Base-by-base conservation (phyloP, 1,140 invertebrate species). In the Meteorus sp. region DNA sequence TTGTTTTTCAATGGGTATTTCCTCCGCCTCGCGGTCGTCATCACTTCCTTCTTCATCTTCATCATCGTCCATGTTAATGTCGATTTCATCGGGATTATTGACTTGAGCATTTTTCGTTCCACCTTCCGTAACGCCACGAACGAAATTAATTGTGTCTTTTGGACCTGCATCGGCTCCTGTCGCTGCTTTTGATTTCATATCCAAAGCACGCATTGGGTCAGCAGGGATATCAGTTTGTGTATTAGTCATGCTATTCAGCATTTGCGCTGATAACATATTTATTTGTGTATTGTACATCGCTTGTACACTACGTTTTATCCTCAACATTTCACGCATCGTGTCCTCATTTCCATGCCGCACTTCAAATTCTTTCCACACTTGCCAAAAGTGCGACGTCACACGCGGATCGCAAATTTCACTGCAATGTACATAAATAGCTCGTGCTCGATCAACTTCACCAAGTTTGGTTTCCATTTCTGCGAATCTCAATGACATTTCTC, bases 291-390 rank as follows among this genome's bases (percentile, higher is more conserved):
- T 99, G 73, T 95, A 99, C 67, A 91, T 95, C 4, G 96, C 96
- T 81, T 98, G 94, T 0, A 99, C 92, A 73, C 94, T 97, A 64
- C 97, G 86, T 77, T 98, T 98, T 50, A 99, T 98, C 72, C 97
- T 84, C 61, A 99, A 81, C 96, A 99, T 99, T 84, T 99, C 98
- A 47, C 96, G 83, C 86, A 99, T 95, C 0, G 97, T 99, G 69
- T 99, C 98, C 79, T 99, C 97, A 82, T 99, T 99, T n/a, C 98
- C 98, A 82, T 99, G 97, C 44, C 92, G 88, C 31, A 98, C 93
- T 85, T 99, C 98, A 84, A 99, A 99, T 68, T 99, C 95, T 81
- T 98, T 98, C 98, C 98, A 99, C 5, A 92, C 92, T 74, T 95
- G 90, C 98, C 98, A 99, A 74, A 99, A 99, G 29, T 92, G 88